phyloP scores from a whole-genome alignment of 1,140 invertebrate species.

The Pogonognathellus flavescens region DNA sequence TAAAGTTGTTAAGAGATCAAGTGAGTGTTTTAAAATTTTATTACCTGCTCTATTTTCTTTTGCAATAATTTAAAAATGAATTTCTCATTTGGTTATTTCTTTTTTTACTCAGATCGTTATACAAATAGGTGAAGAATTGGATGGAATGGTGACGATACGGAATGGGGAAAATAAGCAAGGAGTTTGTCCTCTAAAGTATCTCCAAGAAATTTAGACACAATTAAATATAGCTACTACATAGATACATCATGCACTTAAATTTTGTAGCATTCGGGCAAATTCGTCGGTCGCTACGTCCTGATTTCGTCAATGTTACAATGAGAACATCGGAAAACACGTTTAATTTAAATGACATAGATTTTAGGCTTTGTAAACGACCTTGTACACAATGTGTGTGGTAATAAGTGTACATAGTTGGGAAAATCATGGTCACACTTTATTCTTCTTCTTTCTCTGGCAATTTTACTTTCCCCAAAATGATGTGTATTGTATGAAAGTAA shows the following conservation, averaged over 20 bases:
- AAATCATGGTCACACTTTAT: no score
- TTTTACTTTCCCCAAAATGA: no score
- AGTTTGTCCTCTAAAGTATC: slow-evolving; percentile 72
- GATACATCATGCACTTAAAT: background rate
- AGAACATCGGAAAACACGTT: no score
- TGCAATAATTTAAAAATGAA: background rate
- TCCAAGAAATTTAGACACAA: slow-evolving; percentile 71
- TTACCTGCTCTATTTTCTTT: background rate
- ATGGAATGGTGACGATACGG: slow-evolving; percentile 93
- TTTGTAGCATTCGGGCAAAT: no score
- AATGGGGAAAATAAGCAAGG: slow-evolving; percentile 87
- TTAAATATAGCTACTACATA: slow-evolving; percentile 6
- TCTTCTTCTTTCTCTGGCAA: no score
- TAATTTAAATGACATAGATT: no score
- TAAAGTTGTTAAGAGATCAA: slow-evolving; percentile 79
- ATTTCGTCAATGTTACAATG: no score
- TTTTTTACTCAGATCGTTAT: slow-evolving; percentile 74
- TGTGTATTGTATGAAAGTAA: no score
- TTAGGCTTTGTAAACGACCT: no score
- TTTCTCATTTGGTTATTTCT: background rate
- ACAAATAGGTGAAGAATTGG: slow-evolving; percentile 87
- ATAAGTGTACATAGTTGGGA: no score
- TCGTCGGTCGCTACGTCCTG: no score
- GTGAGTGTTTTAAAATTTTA: slow-evolving; percentile 69
- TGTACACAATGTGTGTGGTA: no score